phyloP scores from a whole-genome alignment of 2,888 invertebrate genomes.

The Colletes collaris region DNA sequence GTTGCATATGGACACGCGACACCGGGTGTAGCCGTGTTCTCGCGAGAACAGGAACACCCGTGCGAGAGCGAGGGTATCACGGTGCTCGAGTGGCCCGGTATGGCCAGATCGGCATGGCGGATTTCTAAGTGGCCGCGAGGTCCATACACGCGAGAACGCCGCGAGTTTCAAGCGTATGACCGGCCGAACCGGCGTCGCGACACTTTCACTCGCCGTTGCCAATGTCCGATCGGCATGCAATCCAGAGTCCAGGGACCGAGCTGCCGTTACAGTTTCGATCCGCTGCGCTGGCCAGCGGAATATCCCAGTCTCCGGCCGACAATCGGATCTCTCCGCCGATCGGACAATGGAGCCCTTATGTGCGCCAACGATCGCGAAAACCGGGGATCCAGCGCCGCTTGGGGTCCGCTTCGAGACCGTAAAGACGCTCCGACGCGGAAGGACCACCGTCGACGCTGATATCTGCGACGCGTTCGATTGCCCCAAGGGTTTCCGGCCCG shows the following conservation, averaged over 20 bases:
- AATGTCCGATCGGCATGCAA: constrained; percentile 69
- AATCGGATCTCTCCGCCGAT: constrained; percentile 43
- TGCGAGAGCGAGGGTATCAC: constrained; percentile 27
- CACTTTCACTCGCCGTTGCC: constrained; percentile 72
- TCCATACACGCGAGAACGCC: constrained; percentile 20
- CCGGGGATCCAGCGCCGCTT: not conserved
- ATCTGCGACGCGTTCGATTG: no score
- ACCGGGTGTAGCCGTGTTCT: constrained; percentile 21
- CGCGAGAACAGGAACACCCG: constrained; percentile 59
- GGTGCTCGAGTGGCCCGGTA: constrained; percentile 41
- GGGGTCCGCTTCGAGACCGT: no score
- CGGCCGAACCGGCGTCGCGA: constrained; percentile 52
- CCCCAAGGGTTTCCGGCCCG: no score
- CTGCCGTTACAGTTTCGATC: constrained; percentile 70
- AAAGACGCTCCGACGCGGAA: no score
- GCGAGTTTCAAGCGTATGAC: constrained; percentile 35
- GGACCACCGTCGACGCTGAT: no score
- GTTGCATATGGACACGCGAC: constrained; percentile 51
- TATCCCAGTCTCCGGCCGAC: constrained; percentile 57
- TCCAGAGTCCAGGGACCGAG: constrained; percentile 54
- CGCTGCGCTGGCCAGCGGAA: constrained; percentile 61
- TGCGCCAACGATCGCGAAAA: not conserved
- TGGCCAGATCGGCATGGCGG: constrained; percentile 50
- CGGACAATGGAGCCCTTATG: constrained; percentile 48
- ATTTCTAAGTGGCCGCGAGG: constrained; percentile 50